Conservation (phyloP, 2,113 vertebrate species). For the Lasiurus cinereus region DNA sequence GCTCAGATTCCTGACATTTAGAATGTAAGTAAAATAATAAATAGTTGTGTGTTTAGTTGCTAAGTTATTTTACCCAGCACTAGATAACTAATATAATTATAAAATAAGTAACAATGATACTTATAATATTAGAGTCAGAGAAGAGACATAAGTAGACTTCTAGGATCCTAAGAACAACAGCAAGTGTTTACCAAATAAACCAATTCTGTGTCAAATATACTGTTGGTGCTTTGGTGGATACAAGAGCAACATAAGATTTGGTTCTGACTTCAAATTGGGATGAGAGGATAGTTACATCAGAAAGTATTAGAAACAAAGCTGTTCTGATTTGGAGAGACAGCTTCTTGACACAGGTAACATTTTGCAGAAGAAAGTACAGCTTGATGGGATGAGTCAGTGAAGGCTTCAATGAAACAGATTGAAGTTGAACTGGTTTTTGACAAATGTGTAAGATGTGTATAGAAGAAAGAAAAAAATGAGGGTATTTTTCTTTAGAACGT, state of each 20-base stretch:
- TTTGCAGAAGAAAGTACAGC: neutral
- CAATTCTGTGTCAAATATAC: conserved; percentile 1
- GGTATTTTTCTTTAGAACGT: neutral
- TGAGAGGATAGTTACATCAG: neutral
- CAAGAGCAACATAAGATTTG: neutral
- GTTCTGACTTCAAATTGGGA: neutral
- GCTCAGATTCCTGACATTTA: neutral
- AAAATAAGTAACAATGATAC: neutral
- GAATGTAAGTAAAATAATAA: neutral
- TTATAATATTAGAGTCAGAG: neutral
- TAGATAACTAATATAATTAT: neutral
- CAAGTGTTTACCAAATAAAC: neutral
- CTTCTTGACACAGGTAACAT: neutral
- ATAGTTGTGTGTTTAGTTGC: neutral
- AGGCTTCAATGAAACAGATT: neutral
- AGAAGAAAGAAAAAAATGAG: conserved; percentile 3
- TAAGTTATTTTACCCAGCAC: neutral
- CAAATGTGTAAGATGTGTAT: neutral
- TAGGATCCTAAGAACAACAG: neutral
- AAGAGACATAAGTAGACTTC: neutral
- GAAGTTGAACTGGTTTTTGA: conserved; percentile 4
- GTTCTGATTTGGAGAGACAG: conserved; percentile 21
- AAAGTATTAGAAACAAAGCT: neutral
- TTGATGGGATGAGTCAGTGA: neutral
- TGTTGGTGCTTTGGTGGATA: neutral